Percentiles rank a stretch among this genome's conserved stretches.
Evolutionary conservation across 2,797 vertebrate genomes (phyloP).

Genomic region (Pantherophis alleghaniensis): DNA sequence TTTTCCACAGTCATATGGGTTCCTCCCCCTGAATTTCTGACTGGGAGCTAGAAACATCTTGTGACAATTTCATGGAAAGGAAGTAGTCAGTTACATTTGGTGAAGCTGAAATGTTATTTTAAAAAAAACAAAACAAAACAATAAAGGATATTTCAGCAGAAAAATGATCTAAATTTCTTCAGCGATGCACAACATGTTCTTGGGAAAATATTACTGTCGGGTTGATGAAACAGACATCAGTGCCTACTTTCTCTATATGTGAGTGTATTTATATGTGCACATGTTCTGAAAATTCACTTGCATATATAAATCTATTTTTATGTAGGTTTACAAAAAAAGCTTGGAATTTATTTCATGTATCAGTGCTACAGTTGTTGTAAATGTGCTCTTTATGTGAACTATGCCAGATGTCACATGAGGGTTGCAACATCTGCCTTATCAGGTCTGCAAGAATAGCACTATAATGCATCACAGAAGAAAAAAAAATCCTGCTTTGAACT

Average conservation of each 20-base stretch:
- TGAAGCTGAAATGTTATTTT: background rate
- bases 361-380: background rate
- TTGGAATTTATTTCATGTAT: background rate
- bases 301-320: accelerated
- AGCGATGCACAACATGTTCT: background rate
- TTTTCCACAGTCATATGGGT: background rate
- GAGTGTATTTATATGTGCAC: background rate
- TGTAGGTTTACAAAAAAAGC: background rate
- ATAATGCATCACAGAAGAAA: slow-evolving; percentile 38
- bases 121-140: background rate
- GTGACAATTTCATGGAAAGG: background rate
- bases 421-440: slow-evolving; percentile 30
- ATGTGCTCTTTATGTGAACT: background rate
- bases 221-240: background rate
- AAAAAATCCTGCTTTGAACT: slow-evolving; percentile 48
- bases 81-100: background rate
- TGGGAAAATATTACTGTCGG: background rate
- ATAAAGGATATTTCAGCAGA: background rate
- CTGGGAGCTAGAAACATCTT: background rate
- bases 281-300: background rate
- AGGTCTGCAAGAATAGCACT: background rate
- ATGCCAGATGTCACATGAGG: background rate
- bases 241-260: background rate
- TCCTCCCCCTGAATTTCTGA: background rate
- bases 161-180: background rate